phyloP scores from a whole-genome alignment of 2,113 vertebrate genomes.

The Alethe castanea region DNA sequence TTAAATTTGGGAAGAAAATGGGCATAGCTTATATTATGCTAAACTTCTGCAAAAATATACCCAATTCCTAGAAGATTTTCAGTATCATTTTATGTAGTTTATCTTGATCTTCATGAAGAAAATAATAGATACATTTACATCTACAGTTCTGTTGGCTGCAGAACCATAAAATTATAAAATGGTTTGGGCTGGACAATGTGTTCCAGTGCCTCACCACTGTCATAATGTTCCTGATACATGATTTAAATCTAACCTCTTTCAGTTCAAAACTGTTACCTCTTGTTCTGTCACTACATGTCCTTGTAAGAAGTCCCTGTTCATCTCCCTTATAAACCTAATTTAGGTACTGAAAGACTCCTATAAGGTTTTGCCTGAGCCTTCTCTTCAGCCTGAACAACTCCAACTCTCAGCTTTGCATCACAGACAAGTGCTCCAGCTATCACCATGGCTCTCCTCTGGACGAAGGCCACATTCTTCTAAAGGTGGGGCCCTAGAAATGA shows the following conservation, averaged over 20 bases:
- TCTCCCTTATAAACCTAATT: neutral
- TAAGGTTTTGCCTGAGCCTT: neutral
- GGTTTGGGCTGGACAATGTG: neutral
- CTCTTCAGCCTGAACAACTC: neutral
- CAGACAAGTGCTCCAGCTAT: neutral
- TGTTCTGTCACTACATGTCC: neutral
- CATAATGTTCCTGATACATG: fast-evolving
- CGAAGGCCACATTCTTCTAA: neutral
- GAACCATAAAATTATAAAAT: neutral
- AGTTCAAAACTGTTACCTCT: neutral
- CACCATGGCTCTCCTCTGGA: neutral
- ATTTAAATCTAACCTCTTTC: neutral
- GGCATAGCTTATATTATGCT: neutral
- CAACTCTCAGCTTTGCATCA: neutral
- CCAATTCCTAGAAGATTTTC: neutral
- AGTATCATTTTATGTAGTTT: neutral
- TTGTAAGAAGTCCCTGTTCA: neutral
- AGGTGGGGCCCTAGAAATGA: neutral
- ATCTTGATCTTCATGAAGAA: neutral
- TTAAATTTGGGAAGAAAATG: neutral
- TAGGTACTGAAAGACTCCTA: neutral
- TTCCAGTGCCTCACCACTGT: neutral
- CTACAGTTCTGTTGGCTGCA: neutral
- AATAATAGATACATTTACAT: neutral
- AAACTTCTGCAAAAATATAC: neutral